Evolutionary conservation across 2,888 invertebrate species (phyloP), one percentile per base, ranked within the genome.

Genomic region (Heliconius erato): DNA sequence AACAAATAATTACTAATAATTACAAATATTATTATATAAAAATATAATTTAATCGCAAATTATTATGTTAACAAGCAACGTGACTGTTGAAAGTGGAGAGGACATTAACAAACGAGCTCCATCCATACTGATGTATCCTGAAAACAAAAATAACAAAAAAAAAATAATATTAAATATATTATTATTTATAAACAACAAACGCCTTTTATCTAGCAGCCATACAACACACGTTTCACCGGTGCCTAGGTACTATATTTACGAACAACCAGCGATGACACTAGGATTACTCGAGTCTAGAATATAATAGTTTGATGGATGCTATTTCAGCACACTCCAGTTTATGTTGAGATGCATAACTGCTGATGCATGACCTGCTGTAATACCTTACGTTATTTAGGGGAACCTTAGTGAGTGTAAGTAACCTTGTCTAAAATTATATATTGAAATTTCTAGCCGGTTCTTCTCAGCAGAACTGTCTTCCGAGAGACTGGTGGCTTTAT

Each of bases 231-330:
- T 84, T 77, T 32, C 79, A 79, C 69, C 23, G 82, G 80, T 83
- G 79, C 32, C 82, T 69, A 83, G 83, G 82, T 82, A 80, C 82
- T 83, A 83, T 83, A 84, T 85, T 85, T 82, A 82, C 82, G 82
- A 82, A 79, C 85, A 79, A 80, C 82, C 44, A 77, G 81, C 71
- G 85, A 84, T 80, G 84, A 85, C 84, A 85, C 82, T 32, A 16
- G 69, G 82, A 82, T 82, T 82, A 79, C 74, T 76, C 79, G 65
- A 82, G 76, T 83, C 82, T 77, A 84, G 74, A 84, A 82, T 81
- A 84, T 82, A 84, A 82, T 84, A 81, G 80, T 80, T 80, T 74
- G 84, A 84, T 81, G 80, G 74, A 82, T 82, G 67, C 71, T 69
- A 28, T 40, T 79, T 79, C 79, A 77, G 68, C 49, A 68, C 74